phyloP scores from a whole-genome alignment of 2,113 vertebrate species.

The Strigops habroptila region DNA sequence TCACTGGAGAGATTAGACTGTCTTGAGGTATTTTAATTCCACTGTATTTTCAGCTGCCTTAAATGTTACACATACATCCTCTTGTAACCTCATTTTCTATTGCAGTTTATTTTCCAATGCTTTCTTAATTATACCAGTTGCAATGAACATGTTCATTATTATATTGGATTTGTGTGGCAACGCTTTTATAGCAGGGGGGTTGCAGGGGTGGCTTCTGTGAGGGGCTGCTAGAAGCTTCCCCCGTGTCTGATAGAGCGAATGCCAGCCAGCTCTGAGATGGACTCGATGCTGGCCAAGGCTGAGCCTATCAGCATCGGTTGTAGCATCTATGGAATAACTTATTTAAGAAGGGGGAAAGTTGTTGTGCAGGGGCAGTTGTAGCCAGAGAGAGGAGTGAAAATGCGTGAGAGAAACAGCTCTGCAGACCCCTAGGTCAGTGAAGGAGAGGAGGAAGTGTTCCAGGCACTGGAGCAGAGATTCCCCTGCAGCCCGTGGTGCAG shows the following conservation, averaged over 20 bases:
- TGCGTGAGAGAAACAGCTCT: neutral
- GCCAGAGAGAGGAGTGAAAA: neutral
- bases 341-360: neutral
- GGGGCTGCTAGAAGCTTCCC: neutral
- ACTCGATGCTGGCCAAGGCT: neutral
- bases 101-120: neutral
- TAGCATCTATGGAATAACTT: neutral
- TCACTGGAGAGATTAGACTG: neutral
- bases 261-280: neutral
- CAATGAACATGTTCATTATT: neutral
- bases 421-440: neutral
- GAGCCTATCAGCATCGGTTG: neutral
- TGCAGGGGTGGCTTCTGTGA: neutral
- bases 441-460: neutral
- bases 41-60: neutral
- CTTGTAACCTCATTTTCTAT: neutral
- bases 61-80: neutral
- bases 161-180: neutral
- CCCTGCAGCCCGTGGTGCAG: neutral
- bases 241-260: neutral
- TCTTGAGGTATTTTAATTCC: slow-evolving; percentile 13
- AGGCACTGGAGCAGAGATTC: neutral
- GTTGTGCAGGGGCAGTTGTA: neutral
- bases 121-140: neutral
- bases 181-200: neutral